A percentile compares a stretch with the other conserved stretches of the same genome.
phyloP scores from a whole-genome alignment of 1,140 invertebrate genomes.

The Bombus terrestris region DNA sequence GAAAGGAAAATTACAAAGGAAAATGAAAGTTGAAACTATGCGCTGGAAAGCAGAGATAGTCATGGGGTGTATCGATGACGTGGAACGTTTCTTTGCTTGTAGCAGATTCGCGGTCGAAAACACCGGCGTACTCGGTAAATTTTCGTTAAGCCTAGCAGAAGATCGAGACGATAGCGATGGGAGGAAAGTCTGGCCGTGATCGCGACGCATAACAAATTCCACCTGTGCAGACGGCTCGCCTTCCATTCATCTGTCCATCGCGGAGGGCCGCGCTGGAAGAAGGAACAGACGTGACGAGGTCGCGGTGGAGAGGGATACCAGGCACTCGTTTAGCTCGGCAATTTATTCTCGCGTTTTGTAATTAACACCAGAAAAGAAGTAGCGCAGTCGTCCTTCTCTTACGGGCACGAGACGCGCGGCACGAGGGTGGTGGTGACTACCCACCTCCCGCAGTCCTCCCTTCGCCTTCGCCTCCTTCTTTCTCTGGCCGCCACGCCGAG shows the following conservation, averaged over 20 bases:
- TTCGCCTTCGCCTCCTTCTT: not conserved
- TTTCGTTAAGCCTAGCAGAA: not conserved
- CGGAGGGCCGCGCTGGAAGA: slow-evolving; percentile 6
- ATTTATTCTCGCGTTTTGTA: slow-evolving; percentile 81
- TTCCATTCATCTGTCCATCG: slow-evolving; percentile 62
- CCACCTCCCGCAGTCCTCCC: not conserved
- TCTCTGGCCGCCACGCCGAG: not conserved
- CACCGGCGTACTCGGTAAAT: not conserved
- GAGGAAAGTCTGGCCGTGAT: slow-evolving; percentile 26
- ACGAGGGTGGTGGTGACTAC: slow-evolving; percentile 53
- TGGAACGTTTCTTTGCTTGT: not conserved
- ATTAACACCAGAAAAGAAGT: slow-evolving; percentile 79
- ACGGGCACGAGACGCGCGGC: slow-evolving; percentile 50
- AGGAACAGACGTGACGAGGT: slow-evolving; percentile 55
- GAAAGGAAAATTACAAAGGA: not conserved
- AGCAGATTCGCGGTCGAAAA: not conserved
- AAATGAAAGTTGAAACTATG: not conserved
- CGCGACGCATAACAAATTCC: slow-evolving; percentile 60
- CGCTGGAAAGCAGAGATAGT: not conserved
- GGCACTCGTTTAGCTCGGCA: slow-evolving; percentile 74
- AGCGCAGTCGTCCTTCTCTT: slow-evolving; percentile 61
- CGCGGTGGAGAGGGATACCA: slow-evolving; percentile 36
- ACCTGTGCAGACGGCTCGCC: slow-evolving; percentile 44
- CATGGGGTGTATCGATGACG: not conserved
- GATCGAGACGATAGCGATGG: not conserved